These are phyloP conservation scores for Miltochrista miniata DNA, from an alignment of 2,888 invertebrate genomes.

Conservation along the genomic window DNA sequence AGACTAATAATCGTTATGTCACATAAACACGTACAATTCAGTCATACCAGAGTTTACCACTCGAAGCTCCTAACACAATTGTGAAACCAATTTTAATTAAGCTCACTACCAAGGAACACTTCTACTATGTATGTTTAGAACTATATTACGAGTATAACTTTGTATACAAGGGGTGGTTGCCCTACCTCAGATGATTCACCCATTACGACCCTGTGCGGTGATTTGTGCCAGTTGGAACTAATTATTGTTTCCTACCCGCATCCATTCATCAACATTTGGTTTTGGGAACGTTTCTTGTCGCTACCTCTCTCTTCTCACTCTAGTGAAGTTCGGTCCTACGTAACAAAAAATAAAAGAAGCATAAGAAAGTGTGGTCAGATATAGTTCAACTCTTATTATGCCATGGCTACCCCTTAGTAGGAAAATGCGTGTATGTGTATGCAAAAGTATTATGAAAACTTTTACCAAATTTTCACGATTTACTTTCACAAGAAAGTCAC, in stretches of 20 bases:
- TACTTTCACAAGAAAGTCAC: too few species aligned
- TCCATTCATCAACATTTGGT: too few species aligned
- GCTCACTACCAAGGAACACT: conserved; percentile 9
- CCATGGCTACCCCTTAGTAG: too few species aligned
- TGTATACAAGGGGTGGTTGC: not conserved
- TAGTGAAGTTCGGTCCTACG: too few species aligned
- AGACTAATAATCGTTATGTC: not conserved
- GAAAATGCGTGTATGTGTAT: too few species aligned
- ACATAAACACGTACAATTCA: conserved; percentile 3
- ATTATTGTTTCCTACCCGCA: not conserved
- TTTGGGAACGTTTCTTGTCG: too few species aligned
- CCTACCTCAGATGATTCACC: not conserved
- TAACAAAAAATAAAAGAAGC: too few species aligned
- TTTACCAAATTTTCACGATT: too few species aligned
- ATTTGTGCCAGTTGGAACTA: not conserved
- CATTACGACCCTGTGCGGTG: not conserved
- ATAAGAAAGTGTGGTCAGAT: too few species aligned
- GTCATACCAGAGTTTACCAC: not conserved
- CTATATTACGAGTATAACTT: not conserved
- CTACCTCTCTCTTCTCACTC: too few species aligned
- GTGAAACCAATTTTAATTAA: conserved; percentile 27
- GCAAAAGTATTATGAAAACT: too few species aligned
- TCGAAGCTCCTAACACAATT: conserved; percentile 19
- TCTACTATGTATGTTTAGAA: conserved; percentile 6
- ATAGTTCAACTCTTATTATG: too few species aligned